Percentiles rank a stretch among this genome's conserved stretches.
Conservation (phyloP, 2,888 invertebrate genomes). For the Theodoxus fluviatilis region DNA sequence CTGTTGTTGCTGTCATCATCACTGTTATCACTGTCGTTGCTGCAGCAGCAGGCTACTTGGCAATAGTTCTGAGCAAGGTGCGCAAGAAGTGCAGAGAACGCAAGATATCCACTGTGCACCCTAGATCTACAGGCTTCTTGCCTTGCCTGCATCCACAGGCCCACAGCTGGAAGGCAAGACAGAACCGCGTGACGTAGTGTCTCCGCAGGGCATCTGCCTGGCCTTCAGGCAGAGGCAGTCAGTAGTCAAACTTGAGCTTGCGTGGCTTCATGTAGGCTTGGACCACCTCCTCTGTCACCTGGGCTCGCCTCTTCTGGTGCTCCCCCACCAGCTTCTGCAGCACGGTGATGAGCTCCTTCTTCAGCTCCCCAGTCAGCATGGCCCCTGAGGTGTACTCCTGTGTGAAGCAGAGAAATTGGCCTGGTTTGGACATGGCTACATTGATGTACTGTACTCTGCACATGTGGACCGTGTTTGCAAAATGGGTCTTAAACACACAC, state of each 20-base stretch:
- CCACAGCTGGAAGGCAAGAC: no score
- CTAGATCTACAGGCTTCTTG: no score
- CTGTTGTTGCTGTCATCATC: no score
- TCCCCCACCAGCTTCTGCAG: slow-evolving; percentile 79
- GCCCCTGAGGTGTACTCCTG: slow-evolving; percentile 85
- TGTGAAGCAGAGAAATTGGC: slow-evolving; percentile 35
- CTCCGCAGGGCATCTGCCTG: no score
- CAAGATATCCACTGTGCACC: no score
- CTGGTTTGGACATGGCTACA: background rate
- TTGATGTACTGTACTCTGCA: background rate
- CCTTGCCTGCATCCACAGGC: no score
- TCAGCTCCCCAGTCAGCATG: slow-evolving; percentile 92
- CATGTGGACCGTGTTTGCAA: background rate
- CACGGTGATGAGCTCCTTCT: slow-evolving; percentile 85
- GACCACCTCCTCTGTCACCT: slow-evolving; percentile 85
- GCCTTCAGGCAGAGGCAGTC: slow-evolving; percentile 27
- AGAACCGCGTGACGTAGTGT: no score
- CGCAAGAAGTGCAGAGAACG: no score
- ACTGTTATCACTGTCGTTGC: no score
- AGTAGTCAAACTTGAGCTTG: slow-evolving; percentile 68
- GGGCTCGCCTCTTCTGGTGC: slow-evolving; percentile 82
- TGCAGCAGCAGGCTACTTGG: no score
- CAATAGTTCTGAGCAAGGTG: no score
- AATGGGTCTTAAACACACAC: background rate
- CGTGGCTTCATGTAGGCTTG: slow-evolving; percentile 85